These are phyloP conservation scores for Phrynocephalus vlangalii DNA, from an alignment of 2,797 vertebrate genomes.

Conservation along the genomic window DNA sequence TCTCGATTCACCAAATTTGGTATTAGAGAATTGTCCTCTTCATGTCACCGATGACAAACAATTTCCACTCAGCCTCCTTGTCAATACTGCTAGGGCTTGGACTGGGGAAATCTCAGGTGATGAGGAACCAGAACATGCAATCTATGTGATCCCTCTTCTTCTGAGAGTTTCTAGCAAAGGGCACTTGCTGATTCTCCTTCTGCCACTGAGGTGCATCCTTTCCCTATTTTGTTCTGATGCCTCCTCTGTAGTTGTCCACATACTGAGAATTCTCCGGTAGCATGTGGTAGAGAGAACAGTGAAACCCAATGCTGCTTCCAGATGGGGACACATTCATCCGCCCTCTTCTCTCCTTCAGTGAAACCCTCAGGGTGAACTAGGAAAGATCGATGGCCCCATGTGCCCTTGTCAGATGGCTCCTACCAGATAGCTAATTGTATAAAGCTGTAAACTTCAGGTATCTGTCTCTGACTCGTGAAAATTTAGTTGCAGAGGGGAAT, in stretches of 20 bases:
- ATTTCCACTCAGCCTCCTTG: neutral
- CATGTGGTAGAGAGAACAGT: neutral
- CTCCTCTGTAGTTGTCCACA: neutral
- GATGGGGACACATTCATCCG: neutral
- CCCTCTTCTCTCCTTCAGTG: neutral
- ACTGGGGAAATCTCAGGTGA: neutral
- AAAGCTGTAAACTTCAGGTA: neutral
- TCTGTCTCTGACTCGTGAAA: conserved; percentile 4
- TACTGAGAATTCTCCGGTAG: neutral
- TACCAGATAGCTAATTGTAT: conserved; percentile 8
- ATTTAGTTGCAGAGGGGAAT: neutral
- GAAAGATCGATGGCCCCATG: neutral
- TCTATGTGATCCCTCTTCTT: neutral
- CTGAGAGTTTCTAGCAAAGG: neutral
- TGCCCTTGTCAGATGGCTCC: neutral
- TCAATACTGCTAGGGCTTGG: neutral
- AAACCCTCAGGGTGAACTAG: neutral
- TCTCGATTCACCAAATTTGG: neutral
- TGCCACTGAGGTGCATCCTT: neutral
- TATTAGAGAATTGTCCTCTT: neutral
- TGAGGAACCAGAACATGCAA: neutral
- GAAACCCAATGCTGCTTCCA: neutral
- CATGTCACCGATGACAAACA: neutral
- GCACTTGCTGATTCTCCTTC: neutral
- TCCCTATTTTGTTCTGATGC: neutral